Base-by-base conservation (phyloP, 2,888 invertebrate genomes). In the Nasonovia ribisnigri region DNA sequence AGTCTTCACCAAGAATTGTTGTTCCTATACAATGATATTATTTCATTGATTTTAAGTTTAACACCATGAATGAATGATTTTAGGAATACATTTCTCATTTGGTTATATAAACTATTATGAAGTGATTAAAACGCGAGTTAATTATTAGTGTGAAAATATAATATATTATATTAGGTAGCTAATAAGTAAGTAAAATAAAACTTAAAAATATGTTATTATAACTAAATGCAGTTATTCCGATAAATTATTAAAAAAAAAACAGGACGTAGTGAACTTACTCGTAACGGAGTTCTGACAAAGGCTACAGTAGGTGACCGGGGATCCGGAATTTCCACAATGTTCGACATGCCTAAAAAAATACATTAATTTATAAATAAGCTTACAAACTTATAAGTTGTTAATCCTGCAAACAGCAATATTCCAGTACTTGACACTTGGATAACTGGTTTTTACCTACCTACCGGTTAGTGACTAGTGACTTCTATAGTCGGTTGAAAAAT, bases 271-370 rank as follows among this genome's bases (percentile, higher is more conserved):
- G 43, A n/a, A 90, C 90, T 93, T 90, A 93, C 93, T 24, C 93
- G 51, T 87, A 93, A 42, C 43, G 93, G 93, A 51, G 93, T 93
- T 67, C 93, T 86, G 60, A 86, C 46, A 90, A 93, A 90, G 2
- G 87, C 93, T 1, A 43, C 86, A 0, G 93, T 67, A 26, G 93
- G 93, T 0, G 93, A 93, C 26, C 93, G 86, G 1, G 93, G 93
- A 51, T 93, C 93, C 6, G 48, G 29, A 42, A 93, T 86, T 51
- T 90, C 93, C n/a, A 90, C 51, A 10, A n/a, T 8, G 84, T 90
- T 86, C 24, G 93, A 90, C 93, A 93, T 93, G 6, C 0, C n/a
- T 86, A 42, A 88, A 91, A 54, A 26, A 26, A 57, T 2, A 26
- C 24, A 26, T 26, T 26, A 1, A 57, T 1, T 57, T 8, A 57